Percentiles rank a stretch among this genome's conserved stretches.
Evolutionary conservation across 1,140 invertebrate species (phyloP).

Genomic region (Octopus bimaculoides): DNA sequence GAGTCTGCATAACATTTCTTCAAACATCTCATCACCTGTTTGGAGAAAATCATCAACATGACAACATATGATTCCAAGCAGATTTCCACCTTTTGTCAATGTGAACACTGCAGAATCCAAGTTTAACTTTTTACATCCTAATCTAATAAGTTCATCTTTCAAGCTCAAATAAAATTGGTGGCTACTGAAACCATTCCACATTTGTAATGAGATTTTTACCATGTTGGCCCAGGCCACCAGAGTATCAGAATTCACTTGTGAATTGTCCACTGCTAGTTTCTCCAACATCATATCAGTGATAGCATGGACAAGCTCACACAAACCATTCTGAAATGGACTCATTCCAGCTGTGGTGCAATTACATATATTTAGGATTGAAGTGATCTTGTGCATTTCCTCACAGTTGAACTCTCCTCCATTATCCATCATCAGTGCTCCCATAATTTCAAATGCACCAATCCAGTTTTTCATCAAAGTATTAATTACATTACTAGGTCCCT

Average conservation of each 20-base stretch:
- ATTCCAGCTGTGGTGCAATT: constrained; percentile 24
- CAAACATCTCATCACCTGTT: constrained; percentile 14
- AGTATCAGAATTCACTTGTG: constrained; percentile 15
- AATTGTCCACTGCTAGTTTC: constrained; percentile 20
- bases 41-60: neutral
- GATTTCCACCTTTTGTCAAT: neutral
- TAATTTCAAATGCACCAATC: constrained; percentile 27
- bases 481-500: constrained; percentile 23
- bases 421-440: constrained; percentile 25
- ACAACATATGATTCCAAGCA: neutral
- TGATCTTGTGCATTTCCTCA: constrained; percentile 26
- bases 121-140: neutral
- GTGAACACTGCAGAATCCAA: neutral
- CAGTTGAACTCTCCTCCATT: constrained; percentile 30
- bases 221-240: constrained; percentile 30
- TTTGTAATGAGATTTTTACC: constrained; percentile 28
- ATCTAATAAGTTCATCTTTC: neutral
- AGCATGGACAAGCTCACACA: constrained; percentile 25
- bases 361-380: constrained; percentile 27
- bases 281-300: constrained; percentile 22
- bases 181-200: constrained; percentile 34
- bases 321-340: constrained; percentile 28
- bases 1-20: constrained; percentile 18
- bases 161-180: constrained; percentile 9
- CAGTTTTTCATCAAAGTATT: constrained; percentile 29